Conservation (phyloP, 1,140 invertebrate species). For the Gonatopus flavifemur region DNA sequence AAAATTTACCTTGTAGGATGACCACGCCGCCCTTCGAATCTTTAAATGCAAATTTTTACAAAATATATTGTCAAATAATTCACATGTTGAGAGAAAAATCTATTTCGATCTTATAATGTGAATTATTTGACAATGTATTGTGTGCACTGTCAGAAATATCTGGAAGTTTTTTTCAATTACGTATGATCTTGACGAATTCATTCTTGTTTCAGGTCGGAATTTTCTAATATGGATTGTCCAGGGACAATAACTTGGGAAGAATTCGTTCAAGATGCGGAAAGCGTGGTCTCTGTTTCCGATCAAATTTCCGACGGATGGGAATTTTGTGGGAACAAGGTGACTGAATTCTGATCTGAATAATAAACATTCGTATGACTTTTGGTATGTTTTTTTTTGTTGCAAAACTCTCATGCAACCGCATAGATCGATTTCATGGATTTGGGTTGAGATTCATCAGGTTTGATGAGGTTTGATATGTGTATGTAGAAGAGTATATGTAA, state of each 20-base stretch:
- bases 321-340: slow-evolving; percentile 48
- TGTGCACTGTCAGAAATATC: no score
- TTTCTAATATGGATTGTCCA: slow-evolving; percentile 52
- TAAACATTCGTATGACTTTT: neutral
- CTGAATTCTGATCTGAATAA: neutral
- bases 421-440: neutral
- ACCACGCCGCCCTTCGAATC: no score
- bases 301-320: slow-evolving; percentile 47
- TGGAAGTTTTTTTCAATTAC: no score
- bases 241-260: slow-evolving; percentile 55
- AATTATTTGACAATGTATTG: no score
- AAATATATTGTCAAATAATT: no score
- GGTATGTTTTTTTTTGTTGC: neutral
- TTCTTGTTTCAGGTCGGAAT: no score
- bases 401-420: neutral
- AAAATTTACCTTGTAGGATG: no score
- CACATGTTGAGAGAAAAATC: no score
- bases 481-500: no score
- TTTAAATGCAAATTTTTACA: no score
- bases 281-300: slow-evolving; percentile 36
- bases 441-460: neutral
- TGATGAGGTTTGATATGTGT: neutral
- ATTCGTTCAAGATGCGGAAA: slow-evolving; percentile 46
- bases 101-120: no score
- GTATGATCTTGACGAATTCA: no score